phyloP scores from a whole-genome alignment of 1,140 invertebrate species.

The Drosophila sp. region DNA sequence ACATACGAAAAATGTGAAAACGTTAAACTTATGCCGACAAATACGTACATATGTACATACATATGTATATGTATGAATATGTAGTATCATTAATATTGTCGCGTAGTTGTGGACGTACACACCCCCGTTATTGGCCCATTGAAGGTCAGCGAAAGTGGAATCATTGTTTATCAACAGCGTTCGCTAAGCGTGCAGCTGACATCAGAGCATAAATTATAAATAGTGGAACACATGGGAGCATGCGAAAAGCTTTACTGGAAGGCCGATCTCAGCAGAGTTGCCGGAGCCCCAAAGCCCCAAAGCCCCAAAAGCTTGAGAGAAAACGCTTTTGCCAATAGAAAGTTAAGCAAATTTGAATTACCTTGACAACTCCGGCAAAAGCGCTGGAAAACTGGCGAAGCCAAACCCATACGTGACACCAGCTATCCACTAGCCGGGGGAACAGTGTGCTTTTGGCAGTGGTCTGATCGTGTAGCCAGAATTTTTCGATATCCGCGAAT shows the following conservation, averaged over 20 bases:
- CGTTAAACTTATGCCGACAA: too few relatives aligned
- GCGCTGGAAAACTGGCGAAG: slow-evolving; percentile 45
- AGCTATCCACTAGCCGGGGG: not conserved
- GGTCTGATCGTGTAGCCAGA: slow-evolving; percentile 50
- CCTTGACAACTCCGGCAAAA: slow-evolving; percentile 42
- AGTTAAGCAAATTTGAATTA: not conserved
- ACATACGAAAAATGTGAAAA: too few relatives aligned
- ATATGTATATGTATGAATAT: too few relatives aligned
- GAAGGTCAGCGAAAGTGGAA: slow-evolving; percentile 62
- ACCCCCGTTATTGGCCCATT: not conserved
- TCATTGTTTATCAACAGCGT: slow-evolving; percentile 27
- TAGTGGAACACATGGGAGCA: slow-evolving; percentile 16
- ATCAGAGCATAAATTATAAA: slow-evolving; percentile 36
- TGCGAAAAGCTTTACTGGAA: slow-evolving; percentile 50
- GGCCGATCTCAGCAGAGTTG: slow-evolving; percentile 49
- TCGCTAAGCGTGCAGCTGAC: slow-evolving; percentile 40
- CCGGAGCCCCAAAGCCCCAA: slow-evolving; percentile 7
- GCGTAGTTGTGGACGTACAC: not conserved
- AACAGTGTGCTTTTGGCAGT: slow-evolving; percentile 64
- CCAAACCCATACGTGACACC: slow-evolving; percentile 45
- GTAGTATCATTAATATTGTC: too few relatives aligned
- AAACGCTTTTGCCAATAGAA: not conserved
- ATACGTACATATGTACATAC: too few relatives aligned
- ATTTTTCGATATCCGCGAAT: slow-evolving; percentile 6
- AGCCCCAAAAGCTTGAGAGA: not conserved